phyloP scores from a whole-genome alignment of 2,888 invertebrate species.

The Drosophila infuscata region DNA sequence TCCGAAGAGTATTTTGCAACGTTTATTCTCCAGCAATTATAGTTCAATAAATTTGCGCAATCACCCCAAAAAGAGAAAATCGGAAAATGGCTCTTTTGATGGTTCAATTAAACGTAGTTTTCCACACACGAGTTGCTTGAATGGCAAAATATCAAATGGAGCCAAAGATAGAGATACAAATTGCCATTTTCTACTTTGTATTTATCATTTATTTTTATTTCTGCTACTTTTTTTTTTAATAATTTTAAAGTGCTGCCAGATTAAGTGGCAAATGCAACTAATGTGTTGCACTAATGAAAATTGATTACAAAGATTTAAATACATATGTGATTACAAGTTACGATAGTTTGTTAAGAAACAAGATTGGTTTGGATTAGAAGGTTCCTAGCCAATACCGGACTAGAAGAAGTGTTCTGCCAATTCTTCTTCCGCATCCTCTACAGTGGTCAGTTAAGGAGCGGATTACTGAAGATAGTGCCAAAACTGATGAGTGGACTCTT shows the following conservation, averaged over 20 bases:
- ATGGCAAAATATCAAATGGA: not conserved
- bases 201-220: slow-evolving; percentile 1
- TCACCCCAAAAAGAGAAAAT: slow-evolving; percentile 38
- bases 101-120: slow-evolving; percentile 44
- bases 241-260: slow-evolving; percentile 5
- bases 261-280: not conserved
- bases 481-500: not conserved
- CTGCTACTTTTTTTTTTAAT: not conserved
- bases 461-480: not conserved
- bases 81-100: slow-evolving; percentile 40
- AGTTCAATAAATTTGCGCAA: slow-evolving; percentile 55
- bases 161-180: not conserved
- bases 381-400: not conserved
- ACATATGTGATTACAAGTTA: not conserved
- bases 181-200: slow-evolving; percentile 28
- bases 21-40: slow-evolving; percentile 48
- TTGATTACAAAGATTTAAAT: not conserved
- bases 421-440: not conserved
- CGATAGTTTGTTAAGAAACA: not conserved
- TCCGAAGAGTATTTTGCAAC: slow-evolving; percentile 7
- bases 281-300: not conserved
- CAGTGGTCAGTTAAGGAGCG: not conserved
- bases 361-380: not conserved
- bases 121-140: slow-evolving; percentile 11
- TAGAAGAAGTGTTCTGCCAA: not conserved